A percentile compares a stretch with the other conserved stretches of the same genome.
Evolutionary conservation across 2,113 vertebrate genomes (phyloP).

Genomic region (Trachemys scripta): DNA sequence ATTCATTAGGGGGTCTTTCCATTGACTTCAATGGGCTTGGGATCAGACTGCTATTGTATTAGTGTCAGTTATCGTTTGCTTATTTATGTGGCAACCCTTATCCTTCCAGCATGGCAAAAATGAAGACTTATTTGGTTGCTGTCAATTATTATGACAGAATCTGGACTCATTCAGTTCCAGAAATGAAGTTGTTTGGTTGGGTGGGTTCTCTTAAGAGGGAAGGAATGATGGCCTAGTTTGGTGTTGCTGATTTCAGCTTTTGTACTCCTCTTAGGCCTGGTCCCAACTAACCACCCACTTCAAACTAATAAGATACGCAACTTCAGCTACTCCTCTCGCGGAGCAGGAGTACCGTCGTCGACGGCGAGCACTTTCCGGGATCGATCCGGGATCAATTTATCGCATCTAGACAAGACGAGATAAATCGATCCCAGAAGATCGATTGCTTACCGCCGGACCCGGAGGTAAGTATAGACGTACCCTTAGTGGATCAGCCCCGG

Average conservation of each 20-base stretch:
- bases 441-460: too few relatives aligned
- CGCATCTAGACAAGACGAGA: too few relatives aligned
- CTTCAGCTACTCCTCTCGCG: too few relatives aligned
- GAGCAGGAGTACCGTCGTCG: too few relatives aligned
- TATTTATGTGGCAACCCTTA: background rate
- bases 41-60: background rate
- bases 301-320: too few relatives aligned
- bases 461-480: too few relatives aligned
- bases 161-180: background rate
- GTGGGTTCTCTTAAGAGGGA: background rate
- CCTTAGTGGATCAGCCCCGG: background rate
- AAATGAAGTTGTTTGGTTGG: background rate
- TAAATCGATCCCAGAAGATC: too few relatives aligned
- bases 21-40: background rate
- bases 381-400: too few relatives aligned
- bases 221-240: background rate
- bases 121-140: background rate
- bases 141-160: background rate
- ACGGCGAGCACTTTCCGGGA: too few relatives aligned
- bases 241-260: background rate
- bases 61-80: background rate
- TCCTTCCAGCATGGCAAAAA: background rate
- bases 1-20: background rate
- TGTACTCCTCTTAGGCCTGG: background rate
- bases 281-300: too few relatives aligned